Conservation (phyloP, 1,140 invertebrate genomes). For the Tetramorium alpestre region DNA sequence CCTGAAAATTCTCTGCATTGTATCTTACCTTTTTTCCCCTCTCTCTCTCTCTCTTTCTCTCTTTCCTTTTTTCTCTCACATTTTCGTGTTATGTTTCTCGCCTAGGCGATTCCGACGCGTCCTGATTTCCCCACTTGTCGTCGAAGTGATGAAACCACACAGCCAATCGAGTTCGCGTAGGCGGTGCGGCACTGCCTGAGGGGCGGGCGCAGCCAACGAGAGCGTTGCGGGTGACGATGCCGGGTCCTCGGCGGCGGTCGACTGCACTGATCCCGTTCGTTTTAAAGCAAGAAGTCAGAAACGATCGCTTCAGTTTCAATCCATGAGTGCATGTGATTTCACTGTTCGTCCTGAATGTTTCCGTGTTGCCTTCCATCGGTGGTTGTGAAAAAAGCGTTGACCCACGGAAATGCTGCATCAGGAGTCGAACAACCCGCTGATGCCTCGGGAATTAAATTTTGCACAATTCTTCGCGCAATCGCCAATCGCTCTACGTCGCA, state of each 20-base stretch:
- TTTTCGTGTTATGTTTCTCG: neutral
- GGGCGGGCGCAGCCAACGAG: neutral
- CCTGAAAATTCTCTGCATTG: too few relatives aligned
- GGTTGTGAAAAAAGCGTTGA: neutral
- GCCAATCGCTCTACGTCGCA: slow-evolving; percentile 61
- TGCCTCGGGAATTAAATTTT: slow-evolving; percentile 68
- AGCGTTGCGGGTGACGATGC: too few relatives aligned
- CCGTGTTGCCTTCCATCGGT: neutral
- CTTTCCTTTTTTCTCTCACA: neutral
- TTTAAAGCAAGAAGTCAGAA: too few relatives aligned
- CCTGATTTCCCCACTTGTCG: neutral
- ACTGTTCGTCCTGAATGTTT: neutral
- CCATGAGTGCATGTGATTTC: neutral
- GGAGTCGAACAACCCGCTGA: slow-evolving; percentile 19
- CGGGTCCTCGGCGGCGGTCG: neutral
- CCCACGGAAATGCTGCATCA: neutral
- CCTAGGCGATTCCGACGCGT: too few relatives aligned
- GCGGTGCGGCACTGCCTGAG: neutral
- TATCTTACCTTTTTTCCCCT: too few relatives aligned
- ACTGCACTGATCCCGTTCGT: slow-evolving; percentile 12
- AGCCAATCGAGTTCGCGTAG: slow-evolving; percentile 60
- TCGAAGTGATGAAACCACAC: neutral
- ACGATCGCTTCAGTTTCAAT: slow-evolving; percentile 21
- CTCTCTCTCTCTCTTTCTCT: neutral
- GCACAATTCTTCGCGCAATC: slow-evolving; percentile 72